Evolutionary conservation across 2,888 invertebrate genomes (phyloP).

Genomic region (Dasypogon diadema): DNA sequence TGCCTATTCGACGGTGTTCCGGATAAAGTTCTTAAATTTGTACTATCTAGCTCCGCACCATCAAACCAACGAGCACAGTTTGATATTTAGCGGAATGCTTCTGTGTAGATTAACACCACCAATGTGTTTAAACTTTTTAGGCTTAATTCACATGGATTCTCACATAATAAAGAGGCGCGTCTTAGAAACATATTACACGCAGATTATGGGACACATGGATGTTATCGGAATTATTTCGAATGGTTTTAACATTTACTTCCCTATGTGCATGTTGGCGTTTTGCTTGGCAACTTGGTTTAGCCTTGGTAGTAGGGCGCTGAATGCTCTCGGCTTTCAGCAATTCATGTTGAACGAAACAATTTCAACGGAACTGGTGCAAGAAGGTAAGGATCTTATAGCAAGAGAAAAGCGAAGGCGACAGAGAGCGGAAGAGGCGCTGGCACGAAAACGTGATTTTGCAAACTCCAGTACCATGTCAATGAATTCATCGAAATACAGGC

Average conservation of each 20-base stretch:
- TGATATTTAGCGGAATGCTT: slow-evolving; percentile 96
- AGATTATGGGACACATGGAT: slow-evolving; percentile 99
- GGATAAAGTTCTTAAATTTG: slow-evolving; percentile 94
- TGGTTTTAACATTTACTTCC: slow-evolving; percentile 99
- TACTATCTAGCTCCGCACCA: slow-evolving; percentile 98
- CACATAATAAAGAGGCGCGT: slow-evolving; percentile 85
- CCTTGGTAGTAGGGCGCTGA: slow-evolving; percentile 89
- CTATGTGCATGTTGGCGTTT: slow-evolving; percentile 93
- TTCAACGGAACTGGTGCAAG: slow-evolving; percentile 92
- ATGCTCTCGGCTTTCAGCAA: slow-evolving; percentile 95
- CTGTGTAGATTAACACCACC: slow-evolving; percentile 97
- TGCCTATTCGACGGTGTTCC: slow-evolving; percentile 97
- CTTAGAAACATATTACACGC: slow-evolving; percentile 94
- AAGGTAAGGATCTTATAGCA: slow-evolving; percentile 91
- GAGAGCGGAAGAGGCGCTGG: slow-evolving; percentile 82
- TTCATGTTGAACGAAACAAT: slow-evolving; percentile 95
- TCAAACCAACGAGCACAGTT: slow-evolving; percentile 98
- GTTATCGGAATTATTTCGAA: slow-evolving; percentile 96
- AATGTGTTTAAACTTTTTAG: slow-evolving; percentile 97
- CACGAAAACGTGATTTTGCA: slow-evolving; percentile 71
- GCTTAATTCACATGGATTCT: slow-evolving; percentile 98
- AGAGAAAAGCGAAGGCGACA: slow-evolving; percentile 87
- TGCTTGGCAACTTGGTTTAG: slow-evolving; percentile 95
- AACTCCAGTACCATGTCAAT: slow-evolving; percentile 61
- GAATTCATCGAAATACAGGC: slow-evolving; percentile 56